Evolutionary conservation across 1,140 invertebrate species (phyloP).

Genomic region (Atta texana): DNA sequence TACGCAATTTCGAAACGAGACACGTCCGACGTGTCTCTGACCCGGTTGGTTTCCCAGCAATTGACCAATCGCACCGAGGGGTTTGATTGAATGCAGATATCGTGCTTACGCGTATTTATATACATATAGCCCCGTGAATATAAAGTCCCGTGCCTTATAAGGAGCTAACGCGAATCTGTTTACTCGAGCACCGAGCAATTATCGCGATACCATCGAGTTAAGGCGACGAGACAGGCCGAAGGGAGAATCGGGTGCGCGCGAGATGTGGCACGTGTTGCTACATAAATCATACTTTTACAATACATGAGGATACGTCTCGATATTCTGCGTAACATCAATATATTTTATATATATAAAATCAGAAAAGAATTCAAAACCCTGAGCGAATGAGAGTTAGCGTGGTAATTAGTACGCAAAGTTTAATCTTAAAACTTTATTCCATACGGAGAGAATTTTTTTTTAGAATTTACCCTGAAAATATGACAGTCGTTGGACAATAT

Average conservation of each 20-base stretch:
- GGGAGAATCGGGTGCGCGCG: background rate
- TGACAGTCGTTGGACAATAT: too few relatives aligned
- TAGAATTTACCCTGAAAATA: too few relatives aligned
- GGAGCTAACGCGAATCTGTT: slow-evolving; percentile 48
- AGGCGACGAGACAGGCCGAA: slow-evolving; percentile 6
- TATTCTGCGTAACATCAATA: background rate
- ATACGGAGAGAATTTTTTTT: too few relatives aligned
- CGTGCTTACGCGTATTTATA: background rate
- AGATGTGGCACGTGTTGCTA: slow-evolving; percentile 2
- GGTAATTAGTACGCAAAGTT: too few relatives aligned
- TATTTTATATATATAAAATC: background rate
- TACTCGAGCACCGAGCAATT: slow-evolving; percentile 55
- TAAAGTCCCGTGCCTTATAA: slow-evolving; percentile 55
- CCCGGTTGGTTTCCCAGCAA: slow-evolving; percentile 42
- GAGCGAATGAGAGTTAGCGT: too few relatives aligned
- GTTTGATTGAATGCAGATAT: slow-evolving; percentile 46
- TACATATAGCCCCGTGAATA: slow-evolving; percentile 10
- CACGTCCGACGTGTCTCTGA: slow-evolving; percentile 41
- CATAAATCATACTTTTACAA: slow-evolving; percentile 31
- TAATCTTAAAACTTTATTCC: too few relatives aligned
- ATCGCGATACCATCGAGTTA: slow-evolving; percentile 48
- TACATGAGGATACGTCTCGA: background rate
- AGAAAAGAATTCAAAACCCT: too few relatives aligned
- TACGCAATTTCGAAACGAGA: slow-evolving; percentile 63
- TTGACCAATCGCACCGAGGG: slow-evolving; percentile 40